Conservation (phyloP, 1,140 invertebrate species). For the Drosophila paulistorum region DNA sequence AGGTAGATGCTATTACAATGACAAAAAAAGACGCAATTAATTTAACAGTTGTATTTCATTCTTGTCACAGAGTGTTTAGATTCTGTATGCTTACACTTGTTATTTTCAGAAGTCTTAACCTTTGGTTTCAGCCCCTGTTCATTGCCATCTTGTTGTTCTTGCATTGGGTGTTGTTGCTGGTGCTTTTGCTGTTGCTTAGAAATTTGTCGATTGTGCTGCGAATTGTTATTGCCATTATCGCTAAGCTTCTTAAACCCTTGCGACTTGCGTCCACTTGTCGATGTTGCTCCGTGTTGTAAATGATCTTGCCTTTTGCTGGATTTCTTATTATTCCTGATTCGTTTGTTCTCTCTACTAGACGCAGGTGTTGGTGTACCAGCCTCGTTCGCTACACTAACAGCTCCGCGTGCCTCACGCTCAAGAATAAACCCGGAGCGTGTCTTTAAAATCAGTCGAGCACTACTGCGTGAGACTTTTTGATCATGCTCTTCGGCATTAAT, state of each 20-base stretch:
- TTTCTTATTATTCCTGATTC: slow-evolving; percentile 55
- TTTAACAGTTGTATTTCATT: slow-evolving; percentile 7
- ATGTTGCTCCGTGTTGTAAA: slow-evolving; percentile 22
- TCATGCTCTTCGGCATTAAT: slow-evolving; percentile 42
- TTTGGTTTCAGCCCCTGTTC: slow-evolving; percentile 43
- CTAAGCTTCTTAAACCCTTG: slow-evolving; percentile 36
- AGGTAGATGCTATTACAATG: slow-evolving; percentile 83
- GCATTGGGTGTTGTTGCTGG: slow-evolving; percentile 29
- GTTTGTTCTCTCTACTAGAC: slow-evolving; percentile 28
- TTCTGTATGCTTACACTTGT: slow-evolving; percentile 1
- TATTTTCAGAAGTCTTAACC: slow-evolving; percentile 42
- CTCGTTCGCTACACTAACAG: slow-evolving; percentile 6
- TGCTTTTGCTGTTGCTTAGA: slow-evolving; percentile 50
- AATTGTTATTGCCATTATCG: background rate
- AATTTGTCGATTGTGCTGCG: slow-evolving; percentile 50
- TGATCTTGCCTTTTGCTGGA: slow-evolving; percentile 47
- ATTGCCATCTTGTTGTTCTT: slow-evolving; percentile 34
- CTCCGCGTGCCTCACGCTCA: slow-evolving; percentile 53
- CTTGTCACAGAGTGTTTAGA: background rate
- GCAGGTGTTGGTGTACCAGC: slow-evolving; percentile 2
- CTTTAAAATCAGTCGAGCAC: slow-evolving; percentile 56
- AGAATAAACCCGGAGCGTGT: slow-evolving; percentile 42
- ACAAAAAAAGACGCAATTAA: slow-evolving; percentile 34
- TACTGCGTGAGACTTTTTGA: slow-evolving; percentile 22
- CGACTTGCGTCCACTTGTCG: slow-evolving; percentile 28